These are phyloP conservation scores for Pegoplata infirma DNA, from an alignment of 2,888 invertebrate genomes.

Conservation along the genomic window DNA sequence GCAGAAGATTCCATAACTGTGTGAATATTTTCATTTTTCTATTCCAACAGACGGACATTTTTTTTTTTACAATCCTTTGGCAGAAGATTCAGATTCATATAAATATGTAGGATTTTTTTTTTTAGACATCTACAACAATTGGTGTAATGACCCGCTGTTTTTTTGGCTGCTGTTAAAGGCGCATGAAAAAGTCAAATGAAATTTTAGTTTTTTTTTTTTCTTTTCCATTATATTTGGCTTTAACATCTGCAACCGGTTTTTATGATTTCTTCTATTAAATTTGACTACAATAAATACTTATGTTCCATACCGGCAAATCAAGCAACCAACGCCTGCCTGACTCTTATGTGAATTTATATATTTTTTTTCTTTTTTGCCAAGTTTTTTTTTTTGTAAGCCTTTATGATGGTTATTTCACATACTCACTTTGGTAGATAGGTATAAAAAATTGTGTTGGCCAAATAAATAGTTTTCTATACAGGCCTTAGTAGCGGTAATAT, in stretches of 20 bases:
- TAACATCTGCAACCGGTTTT: slow-evolving; percentile 59
- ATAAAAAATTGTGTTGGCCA: slow-evolving; percentile 7
- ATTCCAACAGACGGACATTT: not conserved
- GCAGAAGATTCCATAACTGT: slow-evolving; percentile 44
- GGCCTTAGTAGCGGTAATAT: not conserved
- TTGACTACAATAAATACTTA: slow-evolving; percentile 56
- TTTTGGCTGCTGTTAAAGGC: slow-evolving; percentile 59
- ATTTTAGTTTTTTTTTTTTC: slow-evolving; percentile 31
- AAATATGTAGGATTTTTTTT: slow-evolving; percentile 33
- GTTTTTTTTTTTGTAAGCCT: slow-evolving; percentile 31
- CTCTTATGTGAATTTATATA: too few species aligned
- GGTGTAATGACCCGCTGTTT: slow-evolving; percentile 74
- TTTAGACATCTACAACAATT: slow-evolving; percentile 65
- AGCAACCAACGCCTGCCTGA: slow-evolving; percentile 48
- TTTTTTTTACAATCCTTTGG: slow-evolving; percentile 39
- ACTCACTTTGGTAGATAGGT: too few species aligned
- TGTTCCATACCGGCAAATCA: slow-evolving; percentile 45
- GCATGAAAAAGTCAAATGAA: slow-evolving; percentile 52
- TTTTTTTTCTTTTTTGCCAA: too few species aligned
- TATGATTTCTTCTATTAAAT: slow-evolving; percentile 55
- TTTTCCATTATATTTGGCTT: not conserved
- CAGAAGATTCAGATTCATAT: slow-evolving; percentile 17
- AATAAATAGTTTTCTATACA: slow-evolving; percentile 26
- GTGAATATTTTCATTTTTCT: slow-evolving; percentile 51
- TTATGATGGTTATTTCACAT: slow-evolving; percentile 50